Evolutionary conservation across 2,113 vertebrate genomes (phyloP), one percentile per base, ranked within the genome.

Genomic region (Cephalopterus ornatus): DNA sequence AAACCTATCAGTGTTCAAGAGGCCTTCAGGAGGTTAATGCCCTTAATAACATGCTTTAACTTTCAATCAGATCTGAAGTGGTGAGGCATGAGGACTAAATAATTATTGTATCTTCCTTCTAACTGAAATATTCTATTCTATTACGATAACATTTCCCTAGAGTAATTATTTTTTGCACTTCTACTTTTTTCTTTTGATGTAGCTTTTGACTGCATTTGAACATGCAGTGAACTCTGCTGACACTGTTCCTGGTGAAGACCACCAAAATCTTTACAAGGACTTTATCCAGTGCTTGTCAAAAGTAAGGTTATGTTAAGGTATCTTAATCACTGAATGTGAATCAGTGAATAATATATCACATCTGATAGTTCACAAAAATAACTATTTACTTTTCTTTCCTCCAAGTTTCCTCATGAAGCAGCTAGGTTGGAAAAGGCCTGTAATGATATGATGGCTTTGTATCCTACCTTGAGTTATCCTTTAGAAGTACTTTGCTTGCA

Each of bases 141-240:
- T 77, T 46, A 81, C 70, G n/a, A 22, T 30, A 49, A 28, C 2
- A 5, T 71, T 89, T 67, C 58, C 41, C 27, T 55, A 15, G 6
- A n/a, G 14, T 94, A 8, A 6, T 27, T 72, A 5, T 50, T 93
- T 75, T 24, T 86, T 76, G 12, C 24, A n/a, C 8, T 95, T n/a
- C 19, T 91, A 32, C 20, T 85, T 62, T 73, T 88, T 85, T 58
- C 44, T 95, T 82, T 41, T 97, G 33, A 59, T 98, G 93, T 96
- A 99, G 99, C 97, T 99, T 92, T 96, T 99, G 92, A 98, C 97
- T 93, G 99, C 99, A 3, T 99, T 99, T 98, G 99, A 99, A 93
- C 98, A 98, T 79, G 98, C 98, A 1, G 65, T 99, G 93, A 85
- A 62, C 47, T 98, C 99, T 63, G 96, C 97, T 47, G 97, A 98